A percentile compares a stretch with the other conserved stretches of the same genome.
Evolutionary conservation across 2,113 vertebrate species (phyloP).

Genomic region (Gopherus flavomarginatus): DNA sequence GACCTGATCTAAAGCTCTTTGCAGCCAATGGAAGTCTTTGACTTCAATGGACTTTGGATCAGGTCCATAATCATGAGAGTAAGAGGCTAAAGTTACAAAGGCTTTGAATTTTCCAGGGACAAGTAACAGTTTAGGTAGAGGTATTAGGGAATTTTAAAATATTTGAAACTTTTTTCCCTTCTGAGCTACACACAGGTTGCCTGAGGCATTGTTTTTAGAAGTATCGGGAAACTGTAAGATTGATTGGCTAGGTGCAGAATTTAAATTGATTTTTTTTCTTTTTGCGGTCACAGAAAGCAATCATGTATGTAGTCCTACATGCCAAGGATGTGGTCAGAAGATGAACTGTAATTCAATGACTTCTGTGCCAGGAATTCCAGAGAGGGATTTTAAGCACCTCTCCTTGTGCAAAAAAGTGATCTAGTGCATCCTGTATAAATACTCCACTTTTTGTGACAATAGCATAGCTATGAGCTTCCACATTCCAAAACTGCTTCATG

Average conservation of each 20-base stretch:
- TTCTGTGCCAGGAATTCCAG: not conserved
- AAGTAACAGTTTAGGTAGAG: not conserved
- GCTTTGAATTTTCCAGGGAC: not conserved
- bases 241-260: fast-evolving
- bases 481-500: not conserved
- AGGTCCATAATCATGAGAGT: not conserved
- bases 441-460: not conserved
- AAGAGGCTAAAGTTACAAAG: not conserved
- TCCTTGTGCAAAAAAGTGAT: not conserved
- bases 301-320: fast-evolving
- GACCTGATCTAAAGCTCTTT: not conserved
- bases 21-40: not conserved
- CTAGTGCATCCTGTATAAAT: not conserved
- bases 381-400: not conserved
- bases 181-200: not conserved
- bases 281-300: not conserved
- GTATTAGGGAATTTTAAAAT: not conserved
- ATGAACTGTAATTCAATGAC: fast-evolving
- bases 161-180: not conserved
- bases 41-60: not conserved
- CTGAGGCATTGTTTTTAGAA: not conserved
- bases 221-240: fast-evolving
- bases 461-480: fast-evolving
- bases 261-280: not conserved
- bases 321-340: not conserved